Evolutionary conservation across 2,113 vertebrate species (phyloP), one percentile per base, ranked within the genome.

Genomic region (Menidia beryllina): DNA sequence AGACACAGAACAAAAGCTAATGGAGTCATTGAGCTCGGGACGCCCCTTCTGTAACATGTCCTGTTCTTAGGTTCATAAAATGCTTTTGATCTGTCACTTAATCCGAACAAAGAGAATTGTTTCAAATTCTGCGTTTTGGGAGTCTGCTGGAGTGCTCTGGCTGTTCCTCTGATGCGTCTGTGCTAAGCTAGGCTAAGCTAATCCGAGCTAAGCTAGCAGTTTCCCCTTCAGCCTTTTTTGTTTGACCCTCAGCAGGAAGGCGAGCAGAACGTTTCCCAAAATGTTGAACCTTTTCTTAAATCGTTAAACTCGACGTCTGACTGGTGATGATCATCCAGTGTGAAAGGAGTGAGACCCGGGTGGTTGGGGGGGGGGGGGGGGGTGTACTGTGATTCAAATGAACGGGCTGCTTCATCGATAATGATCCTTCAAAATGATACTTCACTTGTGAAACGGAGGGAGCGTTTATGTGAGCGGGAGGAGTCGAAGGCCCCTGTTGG

Each of bases 361-460:
- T n/a, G n/a, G n/a, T n/a, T n/a, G n/a, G n/a, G n/a, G n/a, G n/a
- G n/a, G n/a, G n/a, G 70, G 50, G 8, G 43, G 39, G n/a, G 45
- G 65, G 67, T 45, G 63, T 43, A 13, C 9, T 45, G 36, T 26
- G 47, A 54, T 27, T 74, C 69, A 49, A 27, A 58, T 38, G n/a
- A 47, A 66, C 54, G 55, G 55, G 47, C 49, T 67, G 72, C 71
- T 75, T 80, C 36, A 61, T 21, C 38, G 36, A 71, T 66, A 25
- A n/a, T 38, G 55, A 70, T 83, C 81, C 85, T 88, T 90, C 77
- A 83, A 71, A 81, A 79, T 24, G 27, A 74, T 85, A 72, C 81
- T 84, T 88, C 81, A 87, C 71, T 52, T 13, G 43, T 34, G 54
- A 76, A 55, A 11, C 54, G 24, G 71, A 43, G 45, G 47, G 54